Percentiles rank a stretch among this genome's conserved stretches.
Conservation (phyloP, 1,140 invertebrate species). For the Neocloeon triangulifer region DNA sequence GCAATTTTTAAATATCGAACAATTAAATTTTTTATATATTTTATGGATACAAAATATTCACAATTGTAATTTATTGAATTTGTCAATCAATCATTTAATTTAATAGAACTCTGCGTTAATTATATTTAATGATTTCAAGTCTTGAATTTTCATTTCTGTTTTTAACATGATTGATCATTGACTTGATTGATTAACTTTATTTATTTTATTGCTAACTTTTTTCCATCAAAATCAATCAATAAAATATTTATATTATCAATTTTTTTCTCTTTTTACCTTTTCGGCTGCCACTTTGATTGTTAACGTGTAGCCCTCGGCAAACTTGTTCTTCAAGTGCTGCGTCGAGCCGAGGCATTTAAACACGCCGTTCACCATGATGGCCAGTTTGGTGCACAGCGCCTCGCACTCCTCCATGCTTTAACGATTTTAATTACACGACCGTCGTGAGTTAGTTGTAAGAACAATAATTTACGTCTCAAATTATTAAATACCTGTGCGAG, state of each 20-base stretch:
- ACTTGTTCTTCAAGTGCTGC: constrained; percentile 46
- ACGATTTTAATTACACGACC: no score
- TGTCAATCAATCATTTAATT: no score
- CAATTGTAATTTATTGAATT: no score
- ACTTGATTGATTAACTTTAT: constrained; percentile 5
- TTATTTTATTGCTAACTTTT: constrained; percentile 4
- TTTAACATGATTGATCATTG: neutral
- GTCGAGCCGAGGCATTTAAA: constrained; percentile 38
- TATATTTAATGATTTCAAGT: neutral
- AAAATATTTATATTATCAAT: constrained; percentile 5
- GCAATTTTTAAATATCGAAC: neutral
- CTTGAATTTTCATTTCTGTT: neutral
- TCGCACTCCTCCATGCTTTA: constrained; percentile 82
- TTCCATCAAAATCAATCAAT: constrained; percentile 3
- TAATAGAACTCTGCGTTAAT: neutral
- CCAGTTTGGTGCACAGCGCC: constrained; percentile 38
- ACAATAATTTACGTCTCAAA: no score
- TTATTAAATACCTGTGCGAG: constrained; percentile 37
- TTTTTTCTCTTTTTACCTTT: constrained; percentile 2
- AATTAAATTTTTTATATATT: no score
- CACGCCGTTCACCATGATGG: constrained; percentile 36
- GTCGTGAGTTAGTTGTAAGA: no score
- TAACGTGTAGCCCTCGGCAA: constrained; percentile 53
- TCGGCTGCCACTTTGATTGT: constrained; percentile 22
- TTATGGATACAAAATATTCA: no score